These are phyloP conservation scores for Conus ventricosus DNA, from an alignment of 1,140 invertebrate species.

Conservation along the genomic window DNA sequence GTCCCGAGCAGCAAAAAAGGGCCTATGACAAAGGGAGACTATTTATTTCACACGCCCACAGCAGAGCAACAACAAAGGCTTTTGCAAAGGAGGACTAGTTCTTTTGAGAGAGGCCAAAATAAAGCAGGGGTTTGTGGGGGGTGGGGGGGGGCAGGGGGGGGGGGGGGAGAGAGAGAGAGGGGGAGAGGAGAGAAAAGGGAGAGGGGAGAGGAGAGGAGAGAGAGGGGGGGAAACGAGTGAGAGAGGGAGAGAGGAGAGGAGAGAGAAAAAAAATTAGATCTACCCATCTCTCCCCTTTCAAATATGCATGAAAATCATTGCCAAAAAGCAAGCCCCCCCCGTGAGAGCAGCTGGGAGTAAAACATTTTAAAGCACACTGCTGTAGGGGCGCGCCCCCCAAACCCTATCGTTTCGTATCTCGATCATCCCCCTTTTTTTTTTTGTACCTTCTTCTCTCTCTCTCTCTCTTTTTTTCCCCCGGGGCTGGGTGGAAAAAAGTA, in stretches of 20 bases:
- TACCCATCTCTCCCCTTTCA: background rate
- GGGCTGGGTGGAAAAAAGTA: too few species aligned
- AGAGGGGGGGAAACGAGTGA: background rate
- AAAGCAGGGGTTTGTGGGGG: constrained; percentile 33
- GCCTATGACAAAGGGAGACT: too few species aligned
- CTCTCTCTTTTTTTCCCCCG: too few species aligned
- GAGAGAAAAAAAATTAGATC: background rate
- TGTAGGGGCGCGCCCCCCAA: background rate
- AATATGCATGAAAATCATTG: constrained; percentile 1
- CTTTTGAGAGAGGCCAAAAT: background rate
- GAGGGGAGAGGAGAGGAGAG: constrained; percentile 6
- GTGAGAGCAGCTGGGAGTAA: background rate
- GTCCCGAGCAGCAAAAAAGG: too few species aligned
- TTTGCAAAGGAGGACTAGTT: too few species aligned
- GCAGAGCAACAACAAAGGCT: too few species aligned
- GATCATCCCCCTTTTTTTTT: background rate
- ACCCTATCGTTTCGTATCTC: background rate
- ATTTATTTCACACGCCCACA: too few species aligned
- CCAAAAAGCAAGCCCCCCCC: background rate
- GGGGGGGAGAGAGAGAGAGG: background rate
- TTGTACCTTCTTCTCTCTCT: too few species aligned
- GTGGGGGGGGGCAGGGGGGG: constrained; percentile 30
- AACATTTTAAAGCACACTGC: constrained; percentile 10
- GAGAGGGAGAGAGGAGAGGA: constrained; percentile 18
- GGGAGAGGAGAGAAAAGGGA: constrained; percentile 29